Percentiles rank a stretch among this genome's conserved stretches.
Conservation (phyloP, 92 coral and sea anemone genomes). For the Montipora capitata region DNA sequence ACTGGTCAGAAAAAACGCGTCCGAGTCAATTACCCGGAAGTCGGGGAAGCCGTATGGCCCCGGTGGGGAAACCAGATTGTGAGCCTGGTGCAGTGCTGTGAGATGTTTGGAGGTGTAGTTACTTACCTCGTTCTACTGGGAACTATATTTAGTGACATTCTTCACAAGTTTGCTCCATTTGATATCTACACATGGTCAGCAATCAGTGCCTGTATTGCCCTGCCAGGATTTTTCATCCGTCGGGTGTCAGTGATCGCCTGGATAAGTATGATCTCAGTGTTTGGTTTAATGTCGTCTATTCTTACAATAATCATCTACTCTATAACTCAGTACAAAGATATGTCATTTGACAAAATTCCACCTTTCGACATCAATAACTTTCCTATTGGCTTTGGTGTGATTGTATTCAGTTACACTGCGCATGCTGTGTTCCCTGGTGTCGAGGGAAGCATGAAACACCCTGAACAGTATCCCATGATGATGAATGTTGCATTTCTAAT, state of each 20-base stretch:
- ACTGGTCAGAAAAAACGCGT: conserved; percentile 80
- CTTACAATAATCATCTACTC: conserved; percentile 73
- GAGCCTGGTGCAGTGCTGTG: conserved; percentile 84
- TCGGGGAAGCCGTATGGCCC: conserved; percentile 94
- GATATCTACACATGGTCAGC: conserved; percentile 81
- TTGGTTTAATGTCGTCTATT: conserved; percentile 80
- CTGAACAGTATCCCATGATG: conserved; percentile 85
- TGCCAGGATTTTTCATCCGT: conserved; percentile 79
- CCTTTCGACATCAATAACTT: conserved; percentile 64
- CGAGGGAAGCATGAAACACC: conserved; percentile 84
- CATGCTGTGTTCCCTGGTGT: conserved; percentile 93
- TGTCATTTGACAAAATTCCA: conserved; percentile 75
- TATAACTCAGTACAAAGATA: conserved; percentile 69
- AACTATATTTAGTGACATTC: conserved; percentile 74
- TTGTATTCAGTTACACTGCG: conserved; percentile 89
- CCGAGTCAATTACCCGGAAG: conserved; percentile 83
- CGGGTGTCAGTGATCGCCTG: conserved; percentile 90
- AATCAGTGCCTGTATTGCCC: conserved; percentile 75
- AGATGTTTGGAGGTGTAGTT: conserved; percentile 87
- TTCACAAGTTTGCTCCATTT: conserved; percentile 57
- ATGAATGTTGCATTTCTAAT: conserved; percentile 81
- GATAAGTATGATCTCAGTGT: conserved; percentile 89
- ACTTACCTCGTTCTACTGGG: conserved; percentile 82
- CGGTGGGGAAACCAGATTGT: conserved; percentile 85
- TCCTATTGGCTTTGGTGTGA: conserved; percentile 87